These are phyloP conservation scores for Neoascia interrupta DNA, from an alignment of 2,888 invertebrate genomes.

Conservation along the genomic window DNA sequence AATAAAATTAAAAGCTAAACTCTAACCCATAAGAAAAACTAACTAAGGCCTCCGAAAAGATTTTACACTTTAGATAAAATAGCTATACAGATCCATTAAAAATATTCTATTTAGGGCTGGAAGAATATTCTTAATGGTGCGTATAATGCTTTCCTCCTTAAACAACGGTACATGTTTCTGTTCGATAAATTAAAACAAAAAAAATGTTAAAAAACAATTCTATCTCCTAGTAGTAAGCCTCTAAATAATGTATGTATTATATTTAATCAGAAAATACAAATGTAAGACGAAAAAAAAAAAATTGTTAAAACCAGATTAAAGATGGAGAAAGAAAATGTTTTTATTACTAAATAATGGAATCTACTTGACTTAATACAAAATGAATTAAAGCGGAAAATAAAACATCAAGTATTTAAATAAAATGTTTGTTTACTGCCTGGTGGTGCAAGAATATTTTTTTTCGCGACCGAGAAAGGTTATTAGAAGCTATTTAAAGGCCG, in stretches of 20 bases:
- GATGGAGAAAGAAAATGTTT: slow-evolving; percentile 26
- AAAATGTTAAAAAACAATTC: slow-evolving; percentile 12
- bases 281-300: slow-evolving; percentile 25
- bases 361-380: slow-evolving; percentile 30
- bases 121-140: slow-evolving; percentile 63
- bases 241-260: slow-evolving; percentile 50
- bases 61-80: slow-evolving; percentile 27
- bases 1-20: slow-evolving; percentile 6
- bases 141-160: slow-evolving; percentile 2
- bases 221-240: slow-evolving; percentile 35
- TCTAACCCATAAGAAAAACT: neutral
- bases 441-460: neutral
- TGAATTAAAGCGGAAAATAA: slow-evolving; percentile 2
- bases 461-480: no score
- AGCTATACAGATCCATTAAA: slow-evolving; percentile 46
- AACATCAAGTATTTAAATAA: slow-evolving; percentile 1
- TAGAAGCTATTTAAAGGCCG: no score
- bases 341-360: slow-evolving; percentile 53
- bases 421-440: neutral
- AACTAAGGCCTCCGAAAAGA: slow-evolving; percentile 58
- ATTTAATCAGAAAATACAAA: slow-evolving; percentile 35
- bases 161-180: neutral
- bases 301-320: slow-evolving; percentile 33
- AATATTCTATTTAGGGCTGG: slow-evolving; percentile 68
- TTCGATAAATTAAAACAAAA: slow-evolving; percentile 3